A percentile compares a stretch with the other conserved stretches of the same genome.
phyloP scores from a whole-genome alignment of 2,797 vertebrate genomes.

The Erithacus rubecula region DNA sequence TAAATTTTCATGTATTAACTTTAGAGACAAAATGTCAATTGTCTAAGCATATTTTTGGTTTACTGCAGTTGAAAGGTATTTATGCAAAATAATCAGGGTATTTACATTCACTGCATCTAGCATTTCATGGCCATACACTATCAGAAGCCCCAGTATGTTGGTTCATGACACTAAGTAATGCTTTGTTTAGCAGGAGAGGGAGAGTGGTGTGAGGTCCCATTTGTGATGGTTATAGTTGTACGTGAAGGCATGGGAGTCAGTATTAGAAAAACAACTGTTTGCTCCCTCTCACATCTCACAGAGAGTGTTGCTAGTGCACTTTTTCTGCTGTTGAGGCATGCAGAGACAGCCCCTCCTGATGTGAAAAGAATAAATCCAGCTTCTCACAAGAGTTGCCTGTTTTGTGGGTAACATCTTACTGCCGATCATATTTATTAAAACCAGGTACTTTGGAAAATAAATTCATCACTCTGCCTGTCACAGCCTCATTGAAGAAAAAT shows the following conservation, averaged over 20 bases:
- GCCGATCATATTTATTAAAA: background rate
- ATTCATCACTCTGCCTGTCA: background rate
- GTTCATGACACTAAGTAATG: background rate
- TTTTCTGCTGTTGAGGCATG: background rate
- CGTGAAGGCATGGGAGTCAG: background rate
- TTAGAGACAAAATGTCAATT: background rate
- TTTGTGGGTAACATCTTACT: background rate
- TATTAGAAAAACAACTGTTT: background rate
- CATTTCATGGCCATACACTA: background rate
- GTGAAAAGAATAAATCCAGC: background rate
- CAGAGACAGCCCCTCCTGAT: background rate
- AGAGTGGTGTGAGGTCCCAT: background rate
- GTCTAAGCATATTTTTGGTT: background rate
- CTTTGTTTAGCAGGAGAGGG: background rate
- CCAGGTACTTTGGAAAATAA: background rate
- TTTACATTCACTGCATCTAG: background rate
- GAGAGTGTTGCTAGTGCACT: background rate
- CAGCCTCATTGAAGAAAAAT: background rate
- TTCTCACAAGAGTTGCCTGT: background rate
- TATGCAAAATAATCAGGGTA: background rate
- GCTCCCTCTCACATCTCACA: background rate
- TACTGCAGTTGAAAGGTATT: background rate
- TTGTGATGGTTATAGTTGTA: background rate
- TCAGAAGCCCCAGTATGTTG: background rate
- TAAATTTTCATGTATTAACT: background rate